phyloP scores from a whole-genome alignment of 2,797 vertebrate genomes.

The Paedocypris micromegethes region DNA sequence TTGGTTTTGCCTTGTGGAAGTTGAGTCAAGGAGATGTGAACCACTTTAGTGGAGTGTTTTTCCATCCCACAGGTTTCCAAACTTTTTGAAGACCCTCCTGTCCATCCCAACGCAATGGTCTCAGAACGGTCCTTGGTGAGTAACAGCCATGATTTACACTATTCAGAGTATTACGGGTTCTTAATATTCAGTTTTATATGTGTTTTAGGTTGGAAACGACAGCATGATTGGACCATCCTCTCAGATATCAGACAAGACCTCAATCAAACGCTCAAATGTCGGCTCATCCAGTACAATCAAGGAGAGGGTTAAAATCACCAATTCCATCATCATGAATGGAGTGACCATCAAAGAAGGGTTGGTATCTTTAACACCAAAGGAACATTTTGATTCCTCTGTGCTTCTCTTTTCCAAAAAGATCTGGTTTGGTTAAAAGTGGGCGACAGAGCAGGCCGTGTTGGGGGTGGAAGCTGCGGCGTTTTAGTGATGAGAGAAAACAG shows the following conservation, averaged over 20 bases:
- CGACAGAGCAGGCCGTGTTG: constrained; percentile 45
- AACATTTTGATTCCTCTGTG: too few relatives aligned
- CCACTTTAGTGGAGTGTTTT: background rate
- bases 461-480: constrained; percentile 57
- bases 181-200: background rate
- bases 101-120: constrained; percentile 81
- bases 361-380: constrained; percentile 46
- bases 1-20: too few relatives aligned
- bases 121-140: constrained; percentile 81
- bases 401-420: constrained; percentile 4
- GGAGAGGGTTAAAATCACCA: constrained; percentile 88
- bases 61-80: constrained; percentile 74
- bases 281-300: constrained; percentile 77
- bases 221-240: constrained; percentile 84
- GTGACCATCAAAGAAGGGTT: constrained; percentile 95
- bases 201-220: constrained; percentile 80
- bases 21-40: too few relatives aligned
- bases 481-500: constrained; percentile 61
- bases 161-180: background rate
- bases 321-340: constrained; percentile 95
- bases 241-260: constrained; percentile 87
- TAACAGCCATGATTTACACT: background rate
- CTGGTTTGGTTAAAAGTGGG: constrained; percentile 23
- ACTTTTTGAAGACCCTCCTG: constrained; percentile 81
- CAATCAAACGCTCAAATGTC: constrained; percentile 85